Conservation (phyloP, 2,888 invertebrate genomes). For the Platypus cylindrus region DNA sequence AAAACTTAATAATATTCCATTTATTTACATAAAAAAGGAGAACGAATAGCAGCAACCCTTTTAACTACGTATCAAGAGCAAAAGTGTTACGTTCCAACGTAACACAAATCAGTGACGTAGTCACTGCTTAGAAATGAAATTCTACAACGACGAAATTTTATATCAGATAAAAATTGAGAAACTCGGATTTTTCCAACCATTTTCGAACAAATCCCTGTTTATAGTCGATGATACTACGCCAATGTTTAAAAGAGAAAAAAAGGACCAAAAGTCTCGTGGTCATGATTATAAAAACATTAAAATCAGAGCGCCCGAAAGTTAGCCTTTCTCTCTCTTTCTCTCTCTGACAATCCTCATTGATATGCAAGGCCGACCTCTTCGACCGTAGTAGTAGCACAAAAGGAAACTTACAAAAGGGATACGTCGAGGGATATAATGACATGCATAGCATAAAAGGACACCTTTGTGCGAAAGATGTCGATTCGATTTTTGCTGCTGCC, state of each 20-base stretch:
- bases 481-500: constrained; percentile 26
- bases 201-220: too few species aligned
- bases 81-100: constrained; percentile 26
- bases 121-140: too few species aligned
- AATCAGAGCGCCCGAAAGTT: constrained; percentile 27
- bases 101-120: background rate
- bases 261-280: constrained; percentile 17
- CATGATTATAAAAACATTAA: constrained; percentile 38
- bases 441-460: constrained; percentile 29
- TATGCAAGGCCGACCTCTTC: constrained; percentile 34
- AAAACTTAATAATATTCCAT: constrained; percentile 14
- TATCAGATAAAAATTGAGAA: too few species aligned
- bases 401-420: constrained; percentile 33
- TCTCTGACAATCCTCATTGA: constrained; percentile 32
- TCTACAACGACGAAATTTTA: too few species aligned
- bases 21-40: constrained; percentile 36
- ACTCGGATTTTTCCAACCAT: too few species aligned
- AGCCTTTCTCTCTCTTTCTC: too few species aligned
- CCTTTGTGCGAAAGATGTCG: constrained; percentile 28
- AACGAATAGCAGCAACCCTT: constrained; percentile 33
- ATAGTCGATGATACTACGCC: constrained; percentile 6
- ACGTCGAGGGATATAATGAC: constrained; percentile 31
- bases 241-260: constrained; percentile 10
- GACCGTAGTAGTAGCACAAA: constrained; percentile 28
- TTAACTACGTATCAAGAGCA: constrained; percentile 30